Conservation (phyloP, 2,797 vertebrate genomes). For the Naso thynnoides region DNA sequence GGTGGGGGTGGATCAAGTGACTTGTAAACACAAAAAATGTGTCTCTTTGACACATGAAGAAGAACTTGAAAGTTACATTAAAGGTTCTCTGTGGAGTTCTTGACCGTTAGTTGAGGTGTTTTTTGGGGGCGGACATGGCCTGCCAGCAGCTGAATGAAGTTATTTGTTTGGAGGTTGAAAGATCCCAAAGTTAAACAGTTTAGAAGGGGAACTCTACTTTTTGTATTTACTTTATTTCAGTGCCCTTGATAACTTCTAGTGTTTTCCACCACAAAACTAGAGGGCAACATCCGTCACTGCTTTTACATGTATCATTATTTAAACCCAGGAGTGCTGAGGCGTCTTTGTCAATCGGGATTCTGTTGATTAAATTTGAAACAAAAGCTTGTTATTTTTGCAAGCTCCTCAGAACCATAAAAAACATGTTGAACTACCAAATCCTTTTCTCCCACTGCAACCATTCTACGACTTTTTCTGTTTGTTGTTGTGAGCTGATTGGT, state of each 20-base stretch:
- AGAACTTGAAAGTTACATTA: not conserved
- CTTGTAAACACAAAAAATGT: too few species aligned
- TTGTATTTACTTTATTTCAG: not conserved
- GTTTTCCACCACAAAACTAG: not conserved
- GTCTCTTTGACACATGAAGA: too few species aligned
- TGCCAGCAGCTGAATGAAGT: not conserved
- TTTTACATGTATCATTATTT: not conserved
- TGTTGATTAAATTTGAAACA: slow-evolving; percentile 9
- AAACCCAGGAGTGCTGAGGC: not conserved
- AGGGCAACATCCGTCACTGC: not conserved
- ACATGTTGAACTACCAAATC: slow-evolving; percentile 13
- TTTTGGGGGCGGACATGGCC: not conserved
- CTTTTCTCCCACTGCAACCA: slow-evolving; percentile 14
- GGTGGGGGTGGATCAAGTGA: not conserved
- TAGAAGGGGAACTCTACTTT: not conserved
- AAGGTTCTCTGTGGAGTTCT: not conserved
- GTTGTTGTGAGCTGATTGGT: slow-evolving; percentile 12
- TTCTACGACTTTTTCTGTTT: slow-evolving; percentile 6
- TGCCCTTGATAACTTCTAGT: not conserved
- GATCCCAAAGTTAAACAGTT: not conserved
- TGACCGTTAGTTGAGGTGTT: not conserved
- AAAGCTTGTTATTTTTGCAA: slow-evolving; percentile 28
- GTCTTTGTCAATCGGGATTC: not conserved
- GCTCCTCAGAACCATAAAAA: slow-evolving; percentile 8
- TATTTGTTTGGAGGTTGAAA: not conserved